Base-by-base conservation (phyloP, 2,797 vertebrate species). In the Sebastes taczanowskii region DNA sequence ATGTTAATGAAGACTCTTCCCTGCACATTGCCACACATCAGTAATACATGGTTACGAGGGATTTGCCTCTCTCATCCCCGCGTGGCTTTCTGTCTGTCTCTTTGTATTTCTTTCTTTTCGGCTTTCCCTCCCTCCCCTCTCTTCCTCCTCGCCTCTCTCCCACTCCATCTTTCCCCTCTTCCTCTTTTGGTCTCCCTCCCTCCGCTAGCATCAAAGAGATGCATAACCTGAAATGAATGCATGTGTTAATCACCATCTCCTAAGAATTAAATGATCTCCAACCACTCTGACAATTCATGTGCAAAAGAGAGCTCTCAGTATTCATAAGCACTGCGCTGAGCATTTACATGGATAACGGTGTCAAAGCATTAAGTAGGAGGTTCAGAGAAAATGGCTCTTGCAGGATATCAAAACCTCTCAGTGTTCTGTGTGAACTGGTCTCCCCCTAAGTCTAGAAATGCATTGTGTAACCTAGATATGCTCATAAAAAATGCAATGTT, bases 311-410 rank as follows among this genome's bases (percentile, higher is more conserved):
- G 83, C 90, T 87, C 90, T 92, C 84, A 80, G 88, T 86, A 91
- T 91, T 93, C 89, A 89, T 86, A 80, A 80, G 89, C 82, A 76
- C 85, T 20, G 52, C 18, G 61, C 77, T 18, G 85, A 81, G 88
- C 86, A 85, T 93, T 93, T 91, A 92, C 91, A 92, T 86, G 90
- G 81, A 87, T 87, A 91, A 91, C 86, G 14, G 83, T 89, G 93
- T 91, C 90, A 90, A 90, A 91, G 93, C 91, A 93, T 92, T 92
- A 92, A 94, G 91, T 91, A 78, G 92, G 94, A 91, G 92, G 92
- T 92, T 93, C 92, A 83, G 82, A 89, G 86, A 89, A 94, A 94
- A 90, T 68, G 78, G 77, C 66, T 89, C 85, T 87, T 77, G 65
- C 65, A 62, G 82, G 62, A 88, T 84, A 94, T 93, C 86, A 94